A percentile compares a stretch with the other conserved stretches of the same genome.
Conservation (phyloP, 2,797 vertebrate species). For the Heterohyrax brucei region DNA sequence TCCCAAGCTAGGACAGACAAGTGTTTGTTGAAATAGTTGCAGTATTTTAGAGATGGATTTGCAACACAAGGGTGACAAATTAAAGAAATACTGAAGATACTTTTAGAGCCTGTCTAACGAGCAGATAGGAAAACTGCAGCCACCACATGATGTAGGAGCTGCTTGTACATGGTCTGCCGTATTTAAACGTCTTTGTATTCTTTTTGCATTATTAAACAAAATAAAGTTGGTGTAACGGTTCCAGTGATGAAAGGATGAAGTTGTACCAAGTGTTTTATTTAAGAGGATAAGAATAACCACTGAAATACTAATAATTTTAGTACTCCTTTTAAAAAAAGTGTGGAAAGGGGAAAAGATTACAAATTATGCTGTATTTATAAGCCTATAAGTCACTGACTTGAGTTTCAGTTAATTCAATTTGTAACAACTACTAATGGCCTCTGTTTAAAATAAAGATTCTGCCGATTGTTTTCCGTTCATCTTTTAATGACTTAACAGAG, state of each 20-base stretch:
- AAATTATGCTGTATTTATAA: constrained; percentile 32
- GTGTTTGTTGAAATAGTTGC: neutral
- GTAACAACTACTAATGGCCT: constrained; percentile 69
- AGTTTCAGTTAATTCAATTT: constrained; percentile 59
- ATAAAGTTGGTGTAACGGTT: constrained; percentile 23
- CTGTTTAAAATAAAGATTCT: constrained; percentile 83
- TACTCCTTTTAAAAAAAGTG: constrained; percentile 16
- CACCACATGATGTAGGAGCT: neutral
- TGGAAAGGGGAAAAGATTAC: constrained; percentile 17
- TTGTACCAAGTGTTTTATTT: constrained; percentile 47
- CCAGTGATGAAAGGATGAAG: constrained; percentile 11
- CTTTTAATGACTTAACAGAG: constrained; percentile 38
- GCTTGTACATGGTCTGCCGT: neutral
- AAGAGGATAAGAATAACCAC: constrained; percentile 18
- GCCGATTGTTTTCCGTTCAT: constrained; percentile 44
- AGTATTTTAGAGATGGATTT: neutral
- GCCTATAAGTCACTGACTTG: constrained; percentile 42
- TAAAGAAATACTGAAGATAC: neutral
- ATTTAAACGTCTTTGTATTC: constrained; percentile 57
- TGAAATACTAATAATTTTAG: constrained; percentile 57
- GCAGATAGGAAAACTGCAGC: neutral
- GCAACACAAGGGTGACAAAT: neutral
- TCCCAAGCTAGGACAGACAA: neutral
- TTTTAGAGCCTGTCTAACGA: neutral
- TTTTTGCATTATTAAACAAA: constrained; percentile 59